Evolutionary conservation across 1,140 invertebrate species (phyloP).

Genomic region (Matsumurasca onukii): DNA sequence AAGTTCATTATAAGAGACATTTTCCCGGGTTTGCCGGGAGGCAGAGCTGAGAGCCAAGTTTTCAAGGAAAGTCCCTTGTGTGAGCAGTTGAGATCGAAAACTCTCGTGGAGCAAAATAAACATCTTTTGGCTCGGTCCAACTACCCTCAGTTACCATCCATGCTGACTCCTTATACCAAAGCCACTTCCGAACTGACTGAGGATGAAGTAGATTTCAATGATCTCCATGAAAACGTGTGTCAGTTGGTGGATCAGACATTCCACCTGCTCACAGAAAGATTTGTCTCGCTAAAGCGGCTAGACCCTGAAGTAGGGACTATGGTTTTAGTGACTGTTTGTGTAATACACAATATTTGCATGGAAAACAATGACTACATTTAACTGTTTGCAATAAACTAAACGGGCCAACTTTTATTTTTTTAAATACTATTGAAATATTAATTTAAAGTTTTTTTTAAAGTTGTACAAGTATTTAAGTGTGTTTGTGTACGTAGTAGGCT

Average conservation of each 20-base stretch:
- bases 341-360: conserved; percentile 13
- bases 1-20: conserved; percentile 12
- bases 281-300: neutral
- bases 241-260: neutral
- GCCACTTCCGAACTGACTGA: neutral
- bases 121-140: neutral
- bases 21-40: conserved; percentile 7
- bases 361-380: conserved; percentile 10
- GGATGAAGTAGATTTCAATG: conserved; percentile 10
- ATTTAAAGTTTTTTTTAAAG: too few relatives aligned
- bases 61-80: neutral
- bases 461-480: neutral
- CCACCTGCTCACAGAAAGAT: neutral
- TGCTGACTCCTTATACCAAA: conserved; percentile 12
- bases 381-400: too few relatives aligned
- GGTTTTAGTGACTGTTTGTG: conserved; percentile 3
- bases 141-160: conserved; percentile 7
- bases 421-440: too few relatives aligned
- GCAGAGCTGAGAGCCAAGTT: neutral
- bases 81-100: neutral
- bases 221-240: neutral
- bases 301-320: neutral
- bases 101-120: neutral
- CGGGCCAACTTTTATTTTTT: too few relatives aligned
- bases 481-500: neutral